Percentiles rank a stretch among this genome's conserved stretches.
phyloP scores from a whole-genome alignment of 2,113 vertebrate species.

The Pavo muticus region DNA sequence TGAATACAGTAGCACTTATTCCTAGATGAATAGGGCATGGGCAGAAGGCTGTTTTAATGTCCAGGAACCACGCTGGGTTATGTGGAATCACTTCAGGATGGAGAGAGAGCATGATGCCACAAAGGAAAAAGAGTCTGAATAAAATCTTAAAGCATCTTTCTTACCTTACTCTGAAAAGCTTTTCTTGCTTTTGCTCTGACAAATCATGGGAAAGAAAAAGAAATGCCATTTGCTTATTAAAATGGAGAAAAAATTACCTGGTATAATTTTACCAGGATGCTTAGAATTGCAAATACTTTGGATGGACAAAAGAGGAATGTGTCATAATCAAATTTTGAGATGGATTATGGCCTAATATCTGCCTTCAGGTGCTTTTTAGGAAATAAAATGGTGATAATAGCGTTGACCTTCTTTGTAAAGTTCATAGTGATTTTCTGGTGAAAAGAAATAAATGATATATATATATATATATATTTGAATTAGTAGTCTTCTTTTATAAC shows the following conservation, averaged over 20 bases:
- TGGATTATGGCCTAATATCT: background rate
- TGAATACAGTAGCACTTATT: background rate
- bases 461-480: background rate
- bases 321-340: background rate
- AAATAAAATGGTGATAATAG: background rate
- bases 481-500: background rate
- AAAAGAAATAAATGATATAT: background rate
- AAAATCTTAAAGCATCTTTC: background rate
- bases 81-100: background rate
- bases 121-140: background rate
- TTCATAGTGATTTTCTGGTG: background rate
- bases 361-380: background rate
- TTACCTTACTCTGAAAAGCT: background rate
- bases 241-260: background rate
- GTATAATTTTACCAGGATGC: background rate
- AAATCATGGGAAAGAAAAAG: background rate
- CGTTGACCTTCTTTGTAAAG: background rate
- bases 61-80: background rate
- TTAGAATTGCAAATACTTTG: background rate
- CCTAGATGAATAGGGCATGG: background rate
- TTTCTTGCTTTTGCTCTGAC: background rate
- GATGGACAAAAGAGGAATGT: background rate
- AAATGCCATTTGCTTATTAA: background rate
- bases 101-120: background rate
- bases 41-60: background rate